Conservation (phyloP, 2,113 vertebrate species). For the Lasiurus cinereus region DNA sequence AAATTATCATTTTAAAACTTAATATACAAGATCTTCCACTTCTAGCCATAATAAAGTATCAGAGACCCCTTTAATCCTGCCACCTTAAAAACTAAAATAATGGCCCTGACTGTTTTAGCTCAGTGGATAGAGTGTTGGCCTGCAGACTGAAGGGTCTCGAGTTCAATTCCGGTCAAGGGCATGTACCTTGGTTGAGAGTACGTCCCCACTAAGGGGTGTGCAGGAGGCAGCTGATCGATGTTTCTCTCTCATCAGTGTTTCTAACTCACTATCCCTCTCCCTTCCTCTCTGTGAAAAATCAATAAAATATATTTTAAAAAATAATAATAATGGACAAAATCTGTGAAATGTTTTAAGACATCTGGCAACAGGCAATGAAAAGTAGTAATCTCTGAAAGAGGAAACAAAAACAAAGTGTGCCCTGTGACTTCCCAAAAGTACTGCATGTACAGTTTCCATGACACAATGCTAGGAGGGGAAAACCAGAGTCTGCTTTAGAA, state of each 20-base stretch:
- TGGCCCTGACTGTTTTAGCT: too few relatives aligned
- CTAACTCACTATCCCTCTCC: too few relatives aligned
- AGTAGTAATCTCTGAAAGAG: not conserved
- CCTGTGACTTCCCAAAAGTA: not conserved
- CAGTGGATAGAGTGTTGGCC: too few relatives aligned
- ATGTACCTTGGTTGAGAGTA: too few relatives aligned
- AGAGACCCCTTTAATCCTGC: not conserved
- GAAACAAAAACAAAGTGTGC: not conserved
- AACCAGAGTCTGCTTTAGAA: not conserved
- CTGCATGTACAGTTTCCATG: not conserved
- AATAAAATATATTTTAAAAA: too few relatives aligned
- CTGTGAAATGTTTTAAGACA: conserved; percentile 16
- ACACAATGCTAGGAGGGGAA: not conserved
- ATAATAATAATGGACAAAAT: not conserved
- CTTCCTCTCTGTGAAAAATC: too few relatives aligned
- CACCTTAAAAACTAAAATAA: not conserved
- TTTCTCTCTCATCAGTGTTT: too few relatives aligned
- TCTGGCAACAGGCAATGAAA: not conserved
- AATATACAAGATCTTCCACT: not conserved
- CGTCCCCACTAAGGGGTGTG: too few relatives aligned
- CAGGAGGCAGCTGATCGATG: too few relatives aligned
- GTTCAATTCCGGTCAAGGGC: too few relatives aligned
- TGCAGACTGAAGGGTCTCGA: too few relatives aligned
- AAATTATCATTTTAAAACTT: conserved; percentile 23
- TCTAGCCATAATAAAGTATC: not conserved